Conservation (phyloP, 1,140 invertebrate species). For the Leptinotarsa defecta region DNA sequence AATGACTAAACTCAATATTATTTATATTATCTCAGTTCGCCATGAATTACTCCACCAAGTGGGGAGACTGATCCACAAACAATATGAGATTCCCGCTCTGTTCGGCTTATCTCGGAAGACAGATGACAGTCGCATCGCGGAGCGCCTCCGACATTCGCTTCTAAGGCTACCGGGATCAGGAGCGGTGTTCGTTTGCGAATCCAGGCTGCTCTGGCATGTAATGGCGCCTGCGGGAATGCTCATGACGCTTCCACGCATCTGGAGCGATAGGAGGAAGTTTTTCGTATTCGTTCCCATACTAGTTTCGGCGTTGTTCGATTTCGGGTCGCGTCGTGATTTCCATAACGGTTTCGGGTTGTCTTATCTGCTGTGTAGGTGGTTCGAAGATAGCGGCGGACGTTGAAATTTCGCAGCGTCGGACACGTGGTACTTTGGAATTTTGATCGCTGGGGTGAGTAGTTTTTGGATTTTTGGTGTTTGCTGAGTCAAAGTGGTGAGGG, state of each 20-base stretch:
- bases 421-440: neutral
- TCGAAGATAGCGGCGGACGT: neutral
- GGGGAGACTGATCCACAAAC: slow-evolving; percentile 3
- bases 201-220: neutral
- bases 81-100: slow-evolving; percentile 11
- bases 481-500: too few relatives aligned
- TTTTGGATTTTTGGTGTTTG: too few relatives aligned
- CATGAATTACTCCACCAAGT: slow-evolving; percentile 16
- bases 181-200: neutral
- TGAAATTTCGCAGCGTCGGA: neutral
- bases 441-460: neutral
- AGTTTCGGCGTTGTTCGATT: slow-evolving; percentile 1
- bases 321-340: neutral
- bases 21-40: slow-evolving; percentile 21
- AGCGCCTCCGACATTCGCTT: neutral
- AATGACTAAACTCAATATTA: slow-evolving; percentile 19
- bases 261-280: neutral
- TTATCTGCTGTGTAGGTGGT: neutral
- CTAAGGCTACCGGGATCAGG: neutral
- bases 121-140: neutral
- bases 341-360: slow-evolving; percentile 1
- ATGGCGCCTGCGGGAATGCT: neutral
- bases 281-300: neutral
- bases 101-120: neutral
- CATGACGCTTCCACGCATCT: neutral